These are phyloP conservation scores for Sinocyclocheilus maitianheensis DNA, from an alignment of 2,113 vertebrate genomes.

Conservation along the genomic window DNA sequence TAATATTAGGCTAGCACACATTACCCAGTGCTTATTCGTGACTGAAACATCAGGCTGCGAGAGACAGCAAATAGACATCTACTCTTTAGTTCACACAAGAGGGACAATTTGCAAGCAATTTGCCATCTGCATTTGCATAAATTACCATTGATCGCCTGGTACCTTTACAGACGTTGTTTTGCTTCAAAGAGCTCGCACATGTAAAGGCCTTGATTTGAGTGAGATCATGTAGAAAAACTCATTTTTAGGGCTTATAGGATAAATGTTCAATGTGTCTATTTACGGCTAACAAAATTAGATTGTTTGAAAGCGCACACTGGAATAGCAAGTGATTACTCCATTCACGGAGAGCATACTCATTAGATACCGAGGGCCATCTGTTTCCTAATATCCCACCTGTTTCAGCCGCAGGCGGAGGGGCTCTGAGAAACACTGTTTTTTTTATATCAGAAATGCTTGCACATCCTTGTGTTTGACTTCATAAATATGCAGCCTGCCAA, in stretches of 20 bases:
- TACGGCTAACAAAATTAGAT: background rate
- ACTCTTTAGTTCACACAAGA: constrained; percentile 41
- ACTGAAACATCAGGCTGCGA: background rate
- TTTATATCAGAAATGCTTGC: constrained; percentile 27
- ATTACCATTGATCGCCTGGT: constrained; percentile 41
- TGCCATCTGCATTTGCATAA: constrained; percentile 48
- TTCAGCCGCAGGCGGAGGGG: background rate
- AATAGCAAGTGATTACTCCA: constrained; percentile 20
- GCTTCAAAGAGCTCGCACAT: background rate
- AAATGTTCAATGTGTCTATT: constrained; percentile 18
- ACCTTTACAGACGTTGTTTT: constrained; percentile 22
- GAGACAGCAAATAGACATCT: background rate
- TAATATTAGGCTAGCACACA: background rate
- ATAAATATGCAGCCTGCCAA: constrained; percentile 16
- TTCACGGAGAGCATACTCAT: constrained; percentile 15
- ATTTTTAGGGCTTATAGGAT: background rate
- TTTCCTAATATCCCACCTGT: constrained; percentile 20
- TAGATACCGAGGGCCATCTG: constrained; percentile 21
- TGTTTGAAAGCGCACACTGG: background rate
- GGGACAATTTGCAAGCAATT: constrained; percentile 44
- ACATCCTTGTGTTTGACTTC: background rate
- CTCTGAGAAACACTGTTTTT: background rate
- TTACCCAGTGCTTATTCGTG: background rate
- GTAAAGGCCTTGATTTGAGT: background rate
- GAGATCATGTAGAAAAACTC: constrained; percentile 14